These are phyloP conservation scores for Otus sunia DNA, from an alignment of 2,113 vertebrate genomes.

Conservation along the genomic window DNA sequence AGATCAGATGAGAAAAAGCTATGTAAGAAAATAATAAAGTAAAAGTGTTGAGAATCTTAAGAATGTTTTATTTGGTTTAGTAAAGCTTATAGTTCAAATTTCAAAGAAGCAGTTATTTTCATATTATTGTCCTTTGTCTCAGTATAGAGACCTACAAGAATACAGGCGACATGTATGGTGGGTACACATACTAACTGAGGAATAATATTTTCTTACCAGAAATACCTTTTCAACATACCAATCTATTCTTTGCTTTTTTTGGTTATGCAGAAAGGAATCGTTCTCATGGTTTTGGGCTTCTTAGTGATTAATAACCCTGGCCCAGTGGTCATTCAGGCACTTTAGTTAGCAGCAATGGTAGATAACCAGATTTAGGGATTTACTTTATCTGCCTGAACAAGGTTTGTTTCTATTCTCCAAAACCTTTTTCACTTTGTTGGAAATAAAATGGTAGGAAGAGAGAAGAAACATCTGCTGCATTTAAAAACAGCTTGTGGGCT, in stretches of 20 bases:
- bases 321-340: not conserved
- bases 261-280: not conserved
- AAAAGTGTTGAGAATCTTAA: not conserved
- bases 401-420: not conserved
- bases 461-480: slow-evolving; percentile 3
- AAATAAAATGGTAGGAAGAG: not conserved
- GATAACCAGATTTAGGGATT: not conserved
- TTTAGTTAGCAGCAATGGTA: not conserved
- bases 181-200: not conserved
- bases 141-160: not conserved
- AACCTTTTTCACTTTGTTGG: not conserved
- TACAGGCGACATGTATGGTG: not conserved
- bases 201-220: not conserved
- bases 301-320: not conserved
- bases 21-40: not conserved
- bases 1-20: not conserved
- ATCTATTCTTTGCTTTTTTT: not conserved
- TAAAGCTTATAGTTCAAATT: not conserved
- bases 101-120: not conserved
- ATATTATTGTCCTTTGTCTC: not conserved
- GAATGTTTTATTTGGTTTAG: not conserved
- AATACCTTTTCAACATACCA: not conserved
- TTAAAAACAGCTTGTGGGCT: not conserved
- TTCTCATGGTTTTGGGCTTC: not conserved
- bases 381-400: not conserved